Evolutionary conservation across 2,888 invertebrate species (phyloP), one percentile per base, ranked within the genome.

Genomic region (Pachliopta kotzebuea): DNA sequence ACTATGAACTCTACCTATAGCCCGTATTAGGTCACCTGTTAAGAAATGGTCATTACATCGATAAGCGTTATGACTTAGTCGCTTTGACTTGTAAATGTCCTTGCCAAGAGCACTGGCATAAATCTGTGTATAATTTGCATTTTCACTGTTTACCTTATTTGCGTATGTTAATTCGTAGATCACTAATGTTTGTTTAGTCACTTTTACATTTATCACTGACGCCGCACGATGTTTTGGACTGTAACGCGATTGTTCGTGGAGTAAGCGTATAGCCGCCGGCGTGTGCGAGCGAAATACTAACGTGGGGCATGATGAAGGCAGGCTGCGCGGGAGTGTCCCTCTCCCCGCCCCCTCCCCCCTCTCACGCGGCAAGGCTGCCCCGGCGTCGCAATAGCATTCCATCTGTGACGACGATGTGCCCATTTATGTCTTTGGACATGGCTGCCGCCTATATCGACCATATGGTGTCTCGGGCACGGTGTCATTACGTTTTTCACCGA

Each of bases 381-480:
- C 79, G 79, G 77, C 80, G 75, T 73, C 76, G 79, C 78, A 77
- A 77, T 82, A 83, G 83, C 86, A 88, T 88, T 86, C 87, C 86
- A 79, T 83, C 82, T 86, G 86, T 89, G 89, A 90, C 88, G 88
- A 89, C 86, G 86, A 83, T 83, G 79, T 90, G 88, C 88, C 90
- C 90, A 90, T 91, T 90, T 91, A 90, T 83, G 90, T 88, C 86
- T 87, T 88, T 85, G 86, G 88, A 89, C 83, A 90, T 85, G 88
- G 89, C 84, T 83, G 86, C 82, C 80, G 86, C 88, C 76, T 85
- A 82, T 81, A 74, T 74, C 82, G 79, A 81, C 90, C 90, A 91
- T 91, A 90, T 90, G 90, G 90, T 82, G 79, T 78, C 83, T 78
- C 81, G 79, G 77, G 77, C 78, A 79, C 75, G 65, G 72, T 71